phyloP scores from a whole-genome alignment of 2,113 vertebrate species.

The Sigmodon hispidus region DNA sequence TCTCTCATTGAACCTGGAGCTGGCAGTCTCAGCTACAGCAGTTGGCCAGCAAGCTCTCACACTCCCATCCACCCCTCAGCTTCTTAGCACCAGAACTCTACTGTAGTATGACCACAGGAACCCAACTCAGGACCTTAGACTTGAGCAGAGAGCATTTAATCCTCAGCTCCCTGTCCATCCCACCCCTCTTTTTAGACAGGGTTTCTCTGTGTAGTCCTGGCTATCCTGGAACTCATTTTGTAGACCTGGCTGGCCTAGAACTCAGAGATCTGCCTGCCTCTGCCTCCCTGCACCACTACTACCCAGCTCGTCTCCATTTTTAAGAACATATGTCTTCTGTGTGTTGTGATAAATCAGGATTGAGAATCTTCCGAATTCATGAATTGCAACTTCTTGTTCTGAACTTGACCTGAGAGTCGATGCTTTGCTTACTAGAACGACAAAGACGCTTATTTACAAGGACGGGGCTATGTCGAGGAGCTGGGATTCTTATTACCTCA shows the following conservation, averaged over 20 bases:
- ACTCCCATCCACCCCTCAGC: neutral
- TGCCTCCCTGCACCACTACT: neutral
- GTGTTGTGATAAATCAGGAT: neutral
- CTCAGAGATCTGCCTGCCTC: neutral
- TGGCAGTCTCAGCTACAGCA: neutral
- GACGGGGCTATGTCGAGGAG: neutral
- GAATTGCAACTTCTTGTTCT: constrained; percentile 12
- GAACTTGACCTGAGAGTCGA: constrained; percentile 5
- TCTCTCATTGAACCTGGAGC: neutral
- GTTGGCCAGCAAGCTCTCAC: neutral
- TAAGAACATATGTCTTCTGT: constrained; percentile 50
- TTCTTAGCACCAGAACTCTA: neutral
- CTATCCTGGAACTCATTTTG: neutral
- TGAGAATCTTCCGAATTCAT: neutral
- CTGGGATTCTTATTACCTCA: constrained; percentile 84
- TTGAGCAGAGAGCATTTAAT: neutral
- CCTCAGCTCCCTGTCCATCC: no score
- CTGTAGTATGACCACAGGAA: neutral
- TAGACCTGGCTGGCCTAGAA: neutral
- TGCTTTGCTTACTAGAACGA: neutral
- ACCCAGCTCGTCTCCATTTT: neutral
- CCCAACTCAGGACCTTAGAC: neutral
- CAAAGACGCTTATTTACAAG: constrained; percentile 39
- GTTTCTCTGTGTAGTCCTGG: neutral
- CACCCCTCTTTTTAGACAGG: neutral